These are phyloP conservation scores for Anisognathus igniventris DNA, from an alignment of 2,797 vertebrate species.

Conservation along the genomic window DNA sequence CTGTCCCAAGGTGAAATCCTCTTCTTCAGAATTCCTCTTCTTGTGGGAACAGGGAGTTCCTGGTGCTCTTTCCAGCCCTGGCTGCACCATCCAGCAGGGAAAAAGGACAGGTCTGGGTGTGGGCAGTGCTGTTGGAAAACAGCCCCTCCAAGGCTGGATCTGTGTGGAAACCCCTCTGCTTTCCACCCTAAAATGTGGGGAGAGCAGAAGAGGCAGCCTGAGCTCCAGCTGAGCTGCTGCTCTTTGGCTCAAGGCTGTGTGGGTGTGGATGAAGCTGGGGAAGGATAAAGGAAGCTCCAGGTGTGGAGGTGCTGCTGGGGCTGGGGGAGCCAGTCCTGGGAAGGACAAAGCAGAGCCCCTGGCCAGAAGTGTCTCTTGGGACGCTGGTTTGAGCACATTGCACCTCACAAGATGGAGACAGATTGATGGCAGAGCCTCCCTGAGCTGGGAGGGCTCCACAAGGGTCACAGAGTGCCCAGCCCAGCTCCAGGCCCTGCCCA, in stretches of 20 bases:
- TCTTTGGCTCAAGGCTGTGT: not conserved
- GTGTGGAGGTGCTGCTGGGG: not conserved
- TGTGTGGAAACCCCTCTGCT: not conserved
- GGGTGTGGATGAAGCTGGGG: accelerated
- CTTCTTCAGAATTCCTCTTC: not conserved
- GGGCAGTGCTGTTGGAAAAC: too few relatives aligned
- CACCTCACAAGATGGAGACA: accelerated
- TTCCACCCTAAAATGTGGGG: not conserved
- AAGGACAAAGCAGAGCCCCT: not conserved
- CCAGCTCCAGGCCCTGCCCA: accelerated
- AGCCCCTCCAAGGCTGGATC: not conserved
- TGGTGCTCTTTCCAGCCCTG: not conserved
- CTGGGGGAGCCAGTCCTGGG: accelerated
- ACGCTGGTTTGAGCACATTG: accelerated
- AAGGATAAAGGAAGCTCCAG: accelerated
- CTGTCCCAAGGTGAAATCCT: not conserved
- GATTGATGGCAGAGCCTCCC: not conserved
- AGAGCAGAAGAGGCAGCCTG: accelerated
- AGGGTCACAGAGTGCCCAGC: accelerated
- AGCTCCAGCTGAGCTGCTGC: not conserved
- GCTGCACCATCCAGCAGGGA: not conserved
- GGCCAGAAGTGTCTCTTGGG: not conserved
- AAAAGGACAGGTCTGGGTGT: accelerated
- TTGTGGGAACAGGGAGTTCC: accelerated
- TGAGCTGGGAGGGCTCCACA: not conserved